Percentiles rank a stretch among this genome's conserved stretches.
Conservation (phyloP, 2,113 vertebrate species). For the Irena cyanogastra region DNA sequence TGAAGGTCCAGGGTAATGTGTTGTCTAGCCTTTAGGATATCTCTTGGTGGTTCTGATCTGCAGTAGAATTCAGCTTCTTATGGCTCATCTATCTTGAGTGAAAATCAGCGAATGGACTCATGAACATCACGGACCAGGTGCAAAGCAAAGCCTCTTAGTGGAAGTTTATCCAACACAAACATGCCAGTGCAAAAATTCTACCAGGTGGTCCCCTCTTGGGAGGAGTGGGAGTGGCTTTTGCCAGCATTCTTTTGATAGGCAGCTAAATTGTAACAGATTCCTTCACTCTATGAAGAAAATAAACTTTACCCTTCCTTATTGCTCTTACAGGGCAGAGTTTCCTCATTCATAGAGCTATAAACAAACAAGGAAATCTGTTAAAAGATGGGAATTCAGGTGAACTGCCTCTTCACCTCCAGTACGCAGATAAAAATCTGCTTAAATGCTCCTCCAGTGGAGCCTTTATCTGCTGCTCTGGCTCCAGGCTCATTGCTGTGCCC, state of each 20-base stretch:
- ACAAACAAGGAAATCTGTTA: background rate
- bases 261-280: background rate
- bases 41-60: background rate
- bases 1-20: background rate
- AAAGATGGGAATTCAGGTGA: background rate
- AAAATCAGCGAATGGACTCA: background rate
- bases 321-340: background rate
- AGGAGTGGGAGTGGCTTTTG: background rate
- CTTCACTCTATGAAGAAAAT: background rate
- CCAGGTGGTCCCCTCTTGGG: background rate
- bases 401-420: background rate
- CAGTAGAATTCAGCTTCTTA: background rate
- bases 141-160: background rate
- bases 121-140: background rate
- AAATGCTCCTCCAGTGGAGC: background rate
- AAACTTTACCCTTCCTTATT: background rate
- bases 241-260: background rate
- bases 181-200: background rate
- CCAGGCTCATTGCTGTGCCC: background rate
- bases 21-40: background rate
- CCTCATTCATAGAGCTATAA: background rate
- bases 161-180: background rate
- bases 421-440: background rate
- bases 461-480: background rate
- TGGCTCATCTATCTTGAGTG: background rate